Conservation (phyloP, 2,113 vertebrate genomes). For the Astur gentilis region DNA sequence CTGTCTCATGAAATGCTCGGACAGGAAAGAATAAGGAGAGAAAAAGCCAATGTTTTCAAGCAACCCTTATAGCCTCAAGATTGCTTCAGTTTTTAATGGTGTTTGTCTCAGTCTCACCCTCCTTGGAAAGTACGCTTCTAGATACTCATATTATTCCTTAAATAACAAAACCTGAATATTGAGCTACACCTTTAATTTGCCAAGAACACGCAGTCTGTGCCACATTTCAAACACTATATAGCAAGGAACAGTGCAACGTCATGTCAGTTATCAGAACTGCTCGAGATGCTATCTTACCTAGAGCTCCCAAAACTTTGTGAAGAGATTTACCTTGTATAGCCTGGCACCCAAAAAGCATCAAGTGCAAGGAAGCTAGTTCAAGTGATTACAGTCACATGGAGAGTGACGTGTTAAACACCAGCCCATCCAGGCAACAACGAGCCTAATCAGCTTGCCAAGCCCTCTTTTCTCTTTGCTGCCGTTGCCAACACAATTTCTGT, state of each 20-base stretch:
- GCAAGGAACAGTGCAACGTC: background rate
- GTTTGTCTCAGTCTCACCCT: background rate
- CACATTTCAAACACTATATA: background rate
- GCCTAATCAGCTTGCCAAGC: background rate
- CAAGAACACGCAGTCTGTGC: background rate
- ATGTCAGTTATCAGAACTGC: background rate
- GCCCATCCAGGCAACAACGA: background rate
- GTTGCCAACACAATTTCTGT: background rate
- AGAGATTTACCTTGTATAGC: background rate
- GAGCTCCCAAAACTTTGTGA: background rate
- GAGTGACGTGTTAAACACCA: background rate
- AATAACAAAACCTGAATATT: accelerated
- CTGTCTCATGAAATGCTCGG: background rate
- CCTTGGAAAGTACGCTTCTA: background rate
- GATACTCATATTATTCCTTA: background rate
- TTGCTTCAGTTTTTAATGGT: background rate
- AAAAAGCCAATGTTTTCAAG: slow-evolving; percentile 34
- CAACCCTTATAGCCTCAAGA: background rate
- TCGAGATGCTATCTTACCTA: background rate
- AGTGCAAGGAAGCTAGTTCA: background rate
- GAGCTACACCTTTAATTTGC: background rate
- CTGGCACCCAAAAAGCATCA: background rate
- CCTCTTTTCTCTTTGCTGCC: background rate
- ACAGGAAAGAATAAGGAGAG: slow-evolving; percentile 26
- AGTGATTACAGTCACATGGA: background rate